Evolutionary conservation across 2,888 invertebrate genomes (phyloP).

Genomic region (Junonia oenone): DNA sequence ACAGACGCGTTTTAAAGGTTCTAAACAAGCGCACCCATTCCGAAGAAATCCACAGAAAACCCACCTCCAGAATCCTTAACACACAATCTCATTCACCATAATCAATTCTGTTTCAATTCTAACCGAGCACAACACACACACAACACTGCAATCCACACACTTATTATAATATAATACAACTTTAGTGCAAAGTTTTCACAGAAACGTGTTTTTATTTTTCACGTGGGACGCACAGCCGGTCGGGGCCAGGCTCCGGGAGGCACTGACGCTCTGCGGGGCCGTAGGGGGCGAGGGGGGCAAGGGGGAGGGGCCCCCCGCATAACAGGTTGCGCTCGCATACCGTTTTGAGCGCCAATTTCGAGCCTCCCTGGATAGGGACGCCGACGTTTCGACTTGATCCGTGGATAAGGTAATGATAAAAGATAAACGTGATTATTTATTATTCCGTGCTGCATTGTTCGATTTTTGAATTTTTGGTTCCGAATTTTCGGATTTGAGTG

Average conservation of each 20-base stretch:
- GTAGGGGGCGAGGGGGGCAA: conserved; percentile 27
- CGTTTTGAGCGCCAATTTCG: conserved; percentile 69
- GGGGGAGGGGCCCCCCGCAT: conserved; percentile 37
- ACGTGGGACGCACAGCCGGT: conserved; percentile 43
- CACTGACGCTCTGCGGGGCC: conserved; percentile 39
- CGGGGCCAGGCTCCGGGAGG: conserved; percentile 52
- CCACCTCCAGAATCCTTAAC: conserved; percentile 69
- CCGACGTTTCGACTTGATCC: conserved; percentile 57
- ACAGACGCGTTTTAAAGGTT: conserved; percentile 8
- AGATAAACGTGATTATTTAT: conserved; percentile 39
- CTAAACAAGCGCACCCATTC: conserved; percentile 24
- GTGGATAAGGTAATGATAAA: conserved; percentile 52
- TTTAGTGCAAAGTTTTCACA: conserved; percentile 34
- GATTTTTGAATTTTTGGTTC: conserved; percentile 7
- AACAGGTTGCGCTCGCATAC: conserved; percentile 74
- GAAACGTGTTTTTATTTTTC: conserved; percentile 43
- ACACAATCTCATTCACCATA: conserved; percentile 52
- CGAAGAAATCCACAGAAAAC: conserved; percentile 33
- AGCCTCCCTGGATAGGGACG: conserved; percentile 52
- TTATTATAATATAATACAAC: conserved; percentile 26
- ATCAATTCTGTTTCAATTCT: conserved; percentile 52
- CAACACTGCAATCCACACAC: conserved; percentile 68
- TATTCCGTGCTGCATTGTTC: conserved; percentile 11
- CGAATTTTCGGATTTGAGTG: background rate
- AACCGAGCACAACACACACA: conserved; percentile 41